These are phyloP conservation scores for Anguilla marmorata DNA, from an alignment of 2,797 vertebrate species.

Conservation along the genomic window DNA sequence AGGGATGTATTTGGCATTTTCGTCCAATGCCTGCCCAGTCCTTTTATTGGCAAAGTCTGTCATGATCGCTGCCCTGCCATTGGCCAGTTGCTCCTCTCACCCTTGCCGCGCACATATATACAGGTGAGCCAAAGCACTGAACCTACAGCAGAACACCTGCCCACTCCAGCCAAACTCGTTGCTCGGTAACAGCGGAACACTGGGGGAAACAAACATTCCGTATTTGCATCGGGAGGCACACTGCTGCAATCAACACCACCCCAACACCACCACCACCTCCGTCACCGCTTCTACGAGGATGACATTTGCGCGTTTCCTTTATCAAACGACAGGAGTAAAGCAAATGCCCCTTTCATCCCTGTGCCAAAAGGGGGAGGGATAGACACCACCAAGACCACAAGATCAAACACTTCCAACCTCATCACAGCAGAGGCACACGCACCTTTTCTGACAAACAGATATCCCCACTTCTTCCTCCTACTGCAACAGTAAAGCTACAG, in stretches of 20 bases:
- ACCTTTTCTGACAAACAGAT: conserved; percentile 62
- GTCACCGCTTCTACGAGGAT: conserved; percentile 63
- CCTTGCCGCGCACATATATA: conserved; percentile 38
- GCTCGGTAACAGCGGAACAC: conserved; percentile 36
- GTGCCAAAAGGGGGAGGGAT: conserved; percentile 50
- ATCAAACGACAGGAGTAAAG: conserved; percentile 48
- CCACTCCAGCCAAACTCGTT: conserved; percentile 28
- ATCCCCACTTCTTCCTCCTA: conserved; percentile 53
- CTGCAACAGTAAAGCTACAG: conserved; percentile 51
- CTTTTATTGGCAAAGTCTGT: neutral
- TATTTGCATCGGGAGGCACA: conserved; percentile 52
- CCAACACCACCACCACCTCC: conserved; percentile 51
- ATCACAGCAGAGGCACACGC: conserved; percentile 39
- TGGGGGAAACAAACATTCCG: conserved; percentile 38
- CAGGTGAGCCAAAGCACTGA: conserved; percentile 30
- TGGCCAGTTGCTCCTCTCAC: conserved; percentile 50
- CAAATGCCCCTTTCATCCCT: conserved; percentile 39
- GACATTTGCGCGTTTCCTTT: conserved; percentile 58
- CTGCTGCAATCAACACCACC: conserved; percentile 58
- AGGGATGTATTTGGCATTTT: conserved; percentile 21
- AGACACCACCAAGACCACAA: conserved; percentile 52
- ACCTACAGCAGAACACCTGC: conserved; percentile 29
- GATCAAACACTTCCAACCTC: conserved; percentile 47
- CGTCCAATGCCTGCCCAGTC: neutral
- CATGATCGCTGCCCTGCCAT: conserved; percentile 7